These are phyloP conservation scores for Sander lucioperca DNA, from an alignment of 2,113 vertebrate genomes.

Conservation along the genomic window DNA sequence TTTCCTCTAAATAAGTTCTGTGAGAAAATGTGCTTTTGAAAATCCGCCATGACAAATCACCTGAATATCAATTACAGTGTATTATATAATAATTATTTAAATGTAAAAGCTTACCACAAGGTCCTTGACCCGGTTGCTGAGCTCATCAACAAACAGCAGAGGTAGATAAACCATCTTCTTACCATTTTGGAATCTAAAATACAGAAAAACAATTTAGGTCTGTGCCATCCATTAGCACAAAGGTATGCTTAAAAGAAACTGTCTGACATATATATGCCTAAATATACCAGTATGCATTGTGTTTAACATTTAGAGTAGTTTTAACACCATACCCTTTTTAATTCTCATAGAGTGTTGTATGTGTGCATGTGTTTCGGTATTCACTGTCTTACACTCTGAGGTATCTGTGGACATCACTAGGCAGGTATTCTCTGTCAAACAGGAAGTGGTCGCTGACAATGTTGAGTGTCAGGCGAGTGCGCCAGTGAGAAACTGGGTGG, in stretches of 20 bases:
- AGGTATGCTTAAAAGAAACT: not conserved
- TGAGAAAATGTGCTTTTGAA: not conserved
- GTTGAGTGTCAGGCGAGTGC: constrained; percentile 93
- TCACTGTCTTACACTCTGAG: constrained; percentile 89
- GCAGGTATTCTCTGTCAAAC: constrained; percentile 93
- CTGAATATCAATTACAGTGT: not conserved
- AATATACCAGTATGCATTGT: not conserved
- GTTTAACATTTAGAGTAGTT: not conserved
- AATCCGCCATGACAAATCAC: not conserved
- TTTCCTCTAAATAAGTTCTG: not conserved
- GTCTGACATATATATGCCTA: not conserved
- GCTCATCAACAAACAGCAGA: constrained; percentile 98
- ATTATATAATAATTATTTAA: constrained; percentile 18
- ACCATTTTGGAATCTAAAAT: constrained; percentile 90
- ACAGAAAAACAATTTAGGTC: not conserved
- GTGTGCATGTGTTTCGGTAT: not conserved
- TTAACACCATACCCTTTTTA: not conserved
- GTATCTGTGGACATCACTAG: constrained; percentile 94
- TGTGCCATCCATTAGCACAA: not conserved
- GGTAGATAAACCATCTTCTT: constrained; percentile 97
- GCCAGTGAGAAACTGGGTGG: constrained; percentile 94
- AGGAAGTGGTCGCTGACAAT: constrained; percentile 93
- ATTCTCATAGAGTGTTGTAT: not conserved
- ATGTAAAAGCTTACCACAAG: constrained; percentile 87
- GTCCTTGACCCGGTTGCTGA: constrained; percentile 98